Evolutionary conservation across 2,113 vertebrate species (phyloP), one percentile per base, ranked within the genome.

Genomic region (Solea senegalensis): DNA sequence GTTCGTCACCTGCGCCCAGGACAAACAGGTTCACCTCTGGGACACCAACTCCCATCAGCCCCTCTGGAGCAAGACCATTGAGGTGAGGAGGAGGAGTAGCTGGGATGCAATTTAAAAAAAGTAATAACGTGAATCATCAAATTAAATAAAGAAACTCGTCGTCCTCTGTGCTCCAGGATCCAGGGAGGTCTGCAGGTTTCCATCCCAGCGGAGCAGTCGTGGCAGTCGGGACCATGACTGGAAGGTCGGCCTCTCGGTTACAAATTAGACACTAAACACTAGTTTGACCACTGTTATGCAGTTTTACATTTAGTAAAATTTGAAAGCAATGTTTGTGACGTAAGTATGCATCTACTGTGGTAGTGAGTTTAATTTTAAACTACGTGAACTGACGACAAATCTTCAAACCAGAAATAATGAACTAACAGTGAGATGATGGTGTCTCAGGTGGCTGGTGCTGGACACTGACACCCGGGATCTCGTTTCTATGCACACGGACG

Each of bases 1-100:
- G 86, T 97, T 97, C 81, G 92, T 95, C 74, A 95, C 95, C 1
- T 95, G 96, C 4, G 92, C 95, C 5, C 95, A 96, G 80, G 96
- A 97, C 60, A 96, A 91, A 69, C 92, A 92, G 81, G 94, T 97
- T 10, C 94, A 96, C 58, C 90, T 96, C 49, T 97, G 96, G 96
- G 95, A 95, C 49, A 88, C 91, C 12, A 81, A 88, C 69, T 88
- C 94, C 61, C 95, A 95, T 69, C 94, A 95, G 86, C 96, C 96
- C 16, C 72, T 96, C 34, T 97, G 96, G 96, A 96, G 91, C 86
- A 95, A 95, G 82, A 87, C 73, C 34, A 94, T 95, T 0, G 96
- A 97, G 91, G 96, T 97, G 65, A 69, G 62, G n/a, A 6, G 4
- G 28, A 16, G 40, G 21, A 21, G 21, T 1, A 21, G 21, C 21